A percentile compares a stretch with the other conserved stretches of the same genome.
Conservation (phyloP, 2,888 invertebrate species). For the Julus scandinavius region DNA sequence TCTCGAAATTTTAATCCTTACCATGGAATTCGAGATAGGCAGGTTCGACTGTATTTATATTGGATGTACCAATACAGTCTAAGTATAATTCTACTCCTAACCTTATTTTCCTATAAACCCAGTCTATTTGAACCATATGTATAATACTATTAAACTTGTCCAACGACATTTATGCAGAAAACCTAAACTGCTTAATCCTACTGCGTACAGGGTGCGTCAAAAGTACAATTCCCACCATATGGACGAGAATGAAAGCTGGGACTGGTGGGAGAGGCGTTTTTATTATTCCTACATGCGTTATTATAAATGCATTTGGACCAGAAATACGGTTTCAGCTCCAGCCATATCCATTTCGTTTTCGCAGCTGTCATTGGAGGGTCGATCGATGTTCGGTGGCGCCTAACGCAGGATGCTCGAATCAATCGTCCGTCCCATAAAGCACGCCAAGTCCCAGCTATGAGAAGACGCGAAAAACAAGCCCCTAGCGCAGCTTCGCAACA, state of each 20-base stretch:
- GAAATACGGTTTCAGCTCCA: background rate
- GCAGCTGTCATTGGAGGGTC: background rate
- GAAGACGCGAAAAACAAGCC: no score
- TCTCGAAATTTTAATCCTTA: no score
- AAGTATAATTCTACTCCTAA: no score
- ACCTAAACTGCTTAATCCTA: no score
- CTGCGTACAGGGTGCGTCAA: no score
- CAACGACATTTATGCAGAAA: no score
- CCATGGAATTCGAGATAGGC: no score
- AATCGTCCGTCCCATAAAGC: constrained; percentile 33
- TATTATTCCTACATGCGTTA: background rate
- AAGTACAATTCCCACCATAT: background rate
- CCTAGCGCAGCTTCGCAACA: background rate
- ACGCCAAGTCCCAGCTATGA: background rate
- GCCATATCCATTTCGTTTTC: background rate
- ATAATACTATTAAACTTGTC: no score
- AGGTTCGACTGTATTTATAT: no score
- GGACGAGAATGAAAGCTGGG: background rate
- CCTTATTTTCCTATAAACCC: no score
- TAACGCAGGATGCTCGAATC: background rate
- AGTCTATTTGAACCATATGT: no score
- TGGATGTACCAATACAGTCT: no score
- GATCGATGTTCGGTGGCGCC: constrained; percentile 15
- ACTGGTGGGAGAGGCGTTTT: background rate
- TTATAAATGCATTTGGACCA: background rate